These are phyloP conservation scores for Megamerina dolium DNA, from an alignment of 2,888 invertebrate species.

Conservation along the genomic window DNA sequence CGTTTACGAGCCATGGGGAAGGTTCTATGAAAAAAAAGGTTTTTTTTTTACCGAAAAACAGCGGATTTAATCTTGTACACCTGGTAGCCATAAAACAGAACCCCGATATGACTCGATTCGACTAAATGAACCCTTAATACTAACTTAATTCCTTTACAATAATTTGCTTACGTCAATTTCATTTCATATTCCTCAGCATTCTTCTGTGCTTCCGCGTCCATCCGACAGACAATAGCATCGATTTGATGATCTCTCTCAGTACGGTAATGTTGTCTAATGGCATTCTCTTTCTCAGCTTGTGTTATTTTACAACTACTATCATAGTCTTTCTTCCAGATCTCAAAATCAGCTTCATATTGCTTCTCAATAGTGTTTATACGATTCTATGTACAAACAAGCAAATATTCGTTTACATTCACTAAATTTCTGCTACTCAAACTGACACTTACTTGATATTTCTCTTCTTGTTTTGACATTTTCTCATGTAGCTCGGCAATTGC, in stretches of 20 bases:
- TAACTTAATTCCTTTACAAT: no score
- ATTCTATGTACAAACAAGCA: conserved; percentile 45
- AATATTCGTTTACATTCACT: not conserved
- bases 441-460: conserved; percentile 42
- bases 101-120: no score
- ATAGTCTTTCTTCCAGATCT: conserved; percentile 57
- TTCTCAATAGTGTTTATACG: conserved; percentile 54
- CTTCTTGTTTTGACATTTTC: conserved; percentile 50
- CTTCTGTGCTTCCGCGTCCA: conserved; percentile 46
- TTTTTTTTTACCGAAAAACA: no score
- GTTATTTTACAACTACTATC: conserved; percentile 49
- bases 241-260: conserved; percentile 73
- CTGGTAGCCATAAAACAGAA: no score
- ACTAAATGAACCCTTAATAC: no score
- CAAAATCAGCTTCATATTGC: conserved; percentile 59
- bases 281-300: conserved; percentile 61
- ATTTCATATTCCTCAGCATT: conserved; percentile 43
- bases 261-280: conserved; percentile 64
- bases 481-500: conserved; percentile 52
- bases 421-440: not conserved
- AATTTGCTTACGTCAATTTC: conserved; percentile 38
- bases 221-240: conserved; percentile 52
- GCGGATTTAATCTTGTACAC: no score
- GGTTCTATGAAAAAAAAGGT: no score
- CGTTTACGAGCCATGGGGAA: no score